A percentile compares a stretch with the other conserved stretches of the same genome.
Conservation (phyloP, 2,888 invertebrate genomes). For the Eumerus sabulonum region DNA sequence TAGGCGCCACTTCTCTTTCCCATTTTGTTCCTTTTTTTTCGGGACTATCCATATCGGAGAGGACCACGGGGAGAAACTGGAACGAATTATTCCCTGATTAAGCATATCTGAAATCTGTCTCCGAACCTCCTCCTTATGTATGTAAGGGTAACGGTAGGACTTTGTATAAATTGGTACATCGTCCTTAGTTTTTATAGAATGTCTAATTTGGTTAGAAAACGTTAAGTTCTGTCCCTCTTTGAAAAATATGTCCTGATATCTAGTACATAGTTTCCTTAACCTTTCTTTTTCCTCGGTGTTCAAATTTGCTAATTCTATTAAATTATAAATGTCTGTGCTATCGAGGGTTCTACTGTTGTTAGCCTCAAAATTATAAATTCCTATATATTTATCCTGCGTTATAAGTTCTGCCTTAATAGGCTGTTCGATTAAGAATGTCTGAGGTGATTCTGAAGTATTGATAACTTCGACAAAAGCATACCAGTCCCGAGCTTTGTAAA, state of each 20-base stretch:
- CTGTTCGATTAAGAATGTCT: too few relatives aligned
- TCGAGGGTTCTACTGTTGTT: too few relatives aligned
- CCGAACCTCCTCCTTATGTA: slow-evolving; percentile 70
- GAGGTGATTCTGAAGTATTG: too few relatives aligned
- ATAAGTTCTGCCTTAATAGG: too few relatives aligned
- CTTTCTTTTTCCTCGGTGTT: slow-evolving; percentile 1
- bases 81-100: slow-evolving; percentile 23
- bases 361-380: too few relatives aligned
- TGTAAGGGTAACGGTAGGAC: slow-evolving; percentile 69
- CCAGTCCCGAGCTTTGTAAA: too few relatives aligned
- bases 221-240: slow-evolving; percentile 5
- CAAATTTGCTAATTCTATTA: slow-evolving; percentile 6
- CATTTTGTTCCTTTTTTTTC: slow-evolving; percentile 20
- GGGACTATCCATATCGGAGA: slow-evolving; percentile 22
- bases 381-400: too few relatives aligned
- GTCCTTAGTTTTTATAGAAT: slow-evolving; percentile 48
- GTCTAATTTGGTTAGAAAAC: slow-evolving; percentile 52
- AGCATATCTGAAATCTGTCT: too few relatives aligned
- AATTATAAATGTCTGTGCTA: too few relatives aligned
- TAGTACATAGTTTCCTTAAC: slow-evolving; percentile 4
- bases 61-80: slow-evolving; percentile 22
- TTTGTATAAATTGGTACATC: slow-evolving; percentile 58
- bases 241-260: slow-evolving; percentile 23
- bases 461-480: too few relatives aligned
- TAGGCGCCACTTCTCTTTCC: slow-evolving; percentile 28